Conservation (phyloP, 2,113 vertebrate species). For the Psittacula cyanocephala region DNA sequence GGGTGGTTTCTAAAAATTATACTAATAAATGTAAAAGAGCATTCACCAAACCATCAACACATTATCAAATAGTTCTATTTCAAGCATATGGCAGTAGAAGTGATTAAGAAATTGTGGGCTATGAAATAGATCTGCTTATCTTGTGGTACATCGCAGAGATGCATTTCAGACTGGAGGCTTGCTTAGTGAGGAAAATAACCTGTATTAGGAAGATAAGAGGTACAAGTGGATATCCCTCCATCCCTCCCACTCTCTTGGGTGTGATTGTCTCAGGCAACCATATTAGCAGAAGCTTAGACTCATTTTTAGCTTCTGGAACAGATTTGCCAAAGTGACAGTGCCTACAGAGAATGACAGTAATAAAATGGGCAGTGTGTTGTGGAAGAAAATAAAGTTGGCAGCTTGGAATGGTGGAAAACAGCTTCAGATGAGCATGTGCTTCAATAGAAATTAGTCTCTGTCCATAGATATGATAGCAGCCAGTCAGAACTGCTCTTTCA, state of each 20-base stretch:
- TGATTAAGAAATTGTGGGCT: neutral
- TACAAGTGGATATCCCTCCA: neutral
- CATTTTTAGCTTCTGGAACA: conserved; percentile 19
- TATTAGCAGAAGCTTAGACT: neutral
- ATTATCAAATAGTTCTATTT: neutral
- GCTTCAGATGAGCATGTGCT: conserved; percentile 65
- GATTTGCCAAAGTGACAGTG: conserved; percentile 35
- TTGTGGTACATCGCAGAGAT: neutral
- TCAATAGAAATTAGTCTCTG: conserved; percentile 72
- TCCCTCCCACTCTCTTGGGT: neutral
- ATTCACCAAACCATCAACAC: neutral
- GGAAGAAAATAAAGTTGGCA: conserved; percentile 66
- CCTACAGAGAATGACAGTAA: neutral
- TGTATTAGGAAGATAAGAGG: conserved; percentile 12
- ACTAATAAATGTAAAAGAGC: neutral
- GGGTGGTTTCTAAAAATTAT: neutral
- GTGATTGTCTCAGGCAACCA: conserved; percentile 15
- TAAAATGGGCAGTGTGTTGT: conserved; percentile 25
- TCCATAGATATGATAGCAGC: conserved; percentile 59
- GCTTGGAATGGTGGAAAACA: conserved; percentile 56
- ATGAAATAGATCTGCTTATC: neutral
- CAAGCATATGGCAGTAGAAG: neutral
- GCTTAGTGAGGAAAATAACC: neutral
- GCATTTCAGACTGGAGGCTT: neutral
- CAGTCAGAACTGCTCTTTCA: conserved; percentile 64